Evolutionary conservation across 1,140 invertebrate genomes (phyloP).

Genomic region (Lordiphosa stackelbergi): DNA sequence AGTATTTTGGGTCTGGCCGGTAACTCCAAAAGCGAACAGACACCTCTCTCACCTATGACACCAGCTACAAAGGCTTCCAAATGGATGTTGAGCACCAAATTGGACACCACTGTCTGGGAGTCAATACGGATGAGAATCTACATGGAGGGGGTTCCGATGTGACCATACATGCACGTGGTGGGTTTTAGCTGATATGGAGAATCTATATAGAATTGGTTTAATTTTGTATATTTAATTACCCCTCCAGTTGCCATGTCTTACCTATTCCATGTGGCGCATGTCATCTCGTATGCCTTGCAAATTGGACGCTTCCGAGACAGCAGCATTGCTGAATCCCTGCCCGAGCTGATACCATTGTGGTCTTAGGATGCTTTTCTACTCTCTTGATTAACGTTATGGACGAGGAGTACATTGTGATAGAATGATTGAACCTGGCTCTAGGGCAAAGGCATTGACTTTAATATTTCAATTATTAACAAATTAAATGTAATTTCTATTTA

Average conservation of each 20-base stretch:
- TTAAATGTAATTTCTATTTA: too few species aligned
- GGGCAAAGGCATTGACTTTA: too few species aligned
- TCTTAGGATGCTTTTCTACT: background rate
- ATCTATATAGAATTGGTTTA: conserved; percentile 4
- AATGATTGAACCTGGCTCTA: background rate
- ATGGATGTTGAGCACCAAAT: conserved; percentile 69
- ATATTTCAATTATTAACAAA: too few species aligned
- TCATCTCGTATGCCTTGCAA: conserved; percentile 86
- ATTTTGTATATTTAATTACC: conserved; percentile 52
- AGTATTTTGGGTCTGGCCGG: conserved; percentile 80
- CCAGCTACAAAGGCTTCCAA: conserved; percentile 84
- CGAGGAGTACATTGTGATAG: conserved; percentile 5
- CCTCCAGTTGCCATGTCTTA: conserved; percentile 90
- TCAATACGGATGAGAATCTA: conserved; percentile 84
- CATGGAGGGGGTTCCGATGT: conserved; percentile 93
- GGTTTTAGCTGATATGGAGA: conserved; percentile 72
- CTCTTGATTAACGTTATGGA: background rate
- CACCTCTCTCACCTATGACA: conserved; percentile 88
- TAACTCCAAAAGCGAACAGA: conserved; percentile 81
- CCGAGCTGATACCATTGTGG: conserved; percentile 64
- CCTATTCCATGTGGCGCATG: conserved; percentile 92
- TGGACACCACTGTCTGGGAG: conserved; percentile 81
- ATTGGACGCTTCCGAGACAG: conserved; percentile 79
- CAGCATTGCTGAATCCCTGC: conserved; percentile 67
- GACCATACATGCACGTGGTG: conserved; percentile 86